phyloP scores from a whole-genome alignment of 2,113 vertebrate genomes.

The Psettodes erumei region DNA sequence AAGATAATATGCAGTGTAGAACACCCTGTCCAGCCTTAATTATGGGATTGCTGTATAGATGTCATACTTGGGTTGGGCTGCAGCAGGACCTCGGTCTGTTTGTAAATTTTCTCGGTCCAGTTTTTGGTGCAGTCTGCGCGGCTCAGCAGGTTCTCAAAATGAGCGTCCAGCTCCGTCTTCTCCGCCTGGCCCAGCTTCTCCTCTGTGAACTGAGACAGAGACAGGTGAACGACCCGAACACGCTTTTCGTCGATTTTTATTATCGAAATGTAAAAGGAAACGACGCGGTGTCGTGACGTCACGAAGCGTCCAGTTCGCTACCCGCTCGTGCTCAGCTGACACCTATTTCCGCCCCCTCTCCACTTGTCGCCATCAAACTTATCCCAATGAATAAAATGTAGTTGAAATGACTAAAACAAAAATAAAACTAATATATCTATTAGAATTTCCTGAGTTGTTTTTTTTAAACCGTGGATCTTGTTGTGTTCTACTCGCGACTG shows the following conservation, averaged over 20 bases:
- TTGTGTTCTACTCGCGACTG: background rate
- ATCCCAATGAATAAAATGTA: background rate
- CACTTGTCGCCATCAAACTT: background rate
- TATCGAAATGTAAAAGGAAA: background rate
- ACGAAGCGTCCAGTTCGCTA: background rate
- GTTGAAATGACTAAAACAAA: background rate
- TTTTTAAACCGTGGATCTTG: background rate
- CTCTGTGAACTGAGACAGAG: constrained; percentile 89
- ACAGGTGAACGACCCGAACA: background rate
- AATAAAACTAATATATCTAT: background rate
- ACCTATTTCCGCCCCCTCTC: background rate
- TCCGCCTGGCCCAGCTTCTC: constrained; percentile 95
- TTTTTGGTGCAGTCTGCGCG: constrained; percentile 94
- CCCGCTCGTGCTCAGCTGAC: background rate
- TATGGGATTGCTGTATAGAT: background rate
- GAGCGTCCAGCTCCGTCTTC: constrained; percentile 92
- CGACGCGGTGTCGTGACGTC: background rate
- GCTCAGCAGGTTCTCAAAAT: constrained; percentile 91
- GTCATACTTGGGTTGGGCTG: constrained; percentile 95
- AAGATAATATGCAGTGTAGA: background rate
- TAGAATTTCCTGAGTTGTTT: background rate
- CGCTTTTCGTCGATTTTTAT: background rate
- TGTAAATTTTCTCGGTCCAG: constrained; percentile 95
- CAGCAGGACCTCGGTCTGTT: constrained; percentile 92
- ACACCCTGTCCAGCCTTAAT: constrained; percentile 9